Percentiles rank a stretch among this genome's conserved stretches.
phyloP scores from a whole-genome alignment of 2,797 vertebrate genomes.

The Decapterus maruadsi region DNA sequence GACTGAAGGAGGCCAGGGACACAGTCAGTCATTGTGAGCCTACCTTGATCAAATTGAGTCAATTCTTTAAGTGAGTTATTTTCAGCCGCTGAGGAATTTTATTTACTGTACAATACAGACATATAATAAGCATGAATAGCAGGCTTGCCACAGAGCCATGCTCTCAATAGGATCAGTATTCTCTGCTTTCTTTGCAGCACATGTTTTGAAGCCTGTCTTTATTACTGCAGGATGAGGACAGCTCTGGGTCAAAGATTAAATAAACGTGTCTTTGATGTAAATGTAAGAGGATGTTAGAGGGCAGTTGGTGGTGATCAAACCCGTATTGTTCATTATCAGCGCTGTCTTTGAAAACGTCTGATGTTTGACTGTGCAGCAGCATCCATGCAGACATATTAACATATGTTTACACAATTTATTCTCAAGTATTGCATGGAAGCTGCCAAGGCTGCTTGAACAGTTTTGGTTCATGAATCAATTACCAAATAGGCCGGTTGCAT shows the following conservation, averaged over 20 bases:
- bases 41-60: too few species aligned
- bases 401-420: slow-evolving; percentile 37
- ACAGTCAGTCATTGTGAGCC: too few species aligned
- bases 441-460: slow-evolving; percentile 33
- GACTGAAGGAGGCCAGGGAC: too few species aligned
- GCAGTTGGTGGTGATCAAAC: slow-evolving; percentile 17
- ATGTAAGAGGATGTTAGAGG: not conserved
- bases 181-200: too few species aligned
- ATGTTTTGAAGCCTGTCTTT: too few species aligned
- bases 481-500: slow-evolving; percentile 43
- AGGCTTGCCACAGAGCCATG: too few species aligned
- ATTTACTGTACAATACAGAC: too few species aligned
- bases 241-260: slow-evolving; percentile 29
- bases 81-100: too few species aligned
- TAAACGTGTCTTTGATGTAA: slow-evolving; percentile 13
- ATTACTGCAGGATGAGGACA: not conserved
- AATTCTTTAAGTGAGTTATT: too few species aligned
- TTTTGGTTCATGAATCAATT: slow-evolving; percentile 42
- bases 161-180: too few species aligned
- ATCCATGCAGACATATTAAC: slow-evolving; percentile 16
- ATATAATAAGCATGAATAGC: too few species aligned
- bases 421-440: slow-evolving; percentile 34
- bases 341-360: slow-evolving; percentile 12
- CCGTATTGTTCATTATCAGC: slow-evolving; percentile 18
- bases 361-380: slow-evolving; percentile 22